Base-by-base conservation (phyloP, 1,140 invertebrate genomes). In the Drosophila paulistorum region DNA sequence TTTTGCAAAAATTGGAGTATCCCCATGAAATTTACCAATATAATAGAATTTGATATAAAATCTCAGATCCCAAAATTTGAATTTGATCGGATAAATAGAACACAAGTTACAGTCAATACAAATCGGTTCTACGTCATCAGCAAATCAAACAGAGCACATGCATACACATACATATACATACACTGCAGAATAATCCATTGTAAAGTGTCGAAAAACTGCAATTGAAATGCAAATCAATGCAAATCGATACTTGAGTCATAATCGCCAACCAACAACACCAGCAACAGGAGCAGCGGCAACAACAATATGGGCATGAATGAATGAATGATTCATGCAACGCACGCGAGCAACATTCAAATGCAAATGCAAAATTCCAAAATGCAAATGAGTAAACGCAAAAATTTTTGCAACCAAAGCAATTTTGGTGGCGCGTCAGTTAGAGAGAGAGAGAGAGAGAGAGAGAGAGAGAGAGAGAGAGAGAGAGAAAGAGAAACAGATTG, bases 191-290 rank as follows among this genome's bases (percentile, higher is more conserved):
- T 87, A 87, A 86, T 86, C 79, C 83, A 86, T 86, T 86, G 83
- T 86, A 86, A 85, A 86, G 83, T 86, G 83, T 86, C 83, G 83
- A 86, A 86, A 82, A 86, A 83, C 71, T 87, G 83, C 83, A 86
- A 87, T 86, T 86, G 76, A 86, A 86, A 86, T 86, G 83, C 83
- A 86, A 86, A 86, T 86, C 83, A 87, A 86, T 86, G 83, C 83
- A 86, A 86, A 86, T 86, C 83, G 83, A 86, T 86, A 86, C 83
- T 87, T 87, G 83, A 86, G 87, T 86, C 83, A 82, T 87, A 83
- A 81, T 66, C 74, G 45, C 45, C 45, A 51, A n/a, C n/a, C n/a
- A n/a, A n/a, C n/a, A n/a, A n/a, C 55, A 39, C 23, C 68, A 70
- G 60, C 57, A 51, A 14, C 59, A 48, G 2, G 23, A 30, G 26